These are phyloP conservation scores for Pollenia griseotomentosa DNA, from an alignment of 2,888 invertebrate species.

Conservation along the genomic window DNA sequence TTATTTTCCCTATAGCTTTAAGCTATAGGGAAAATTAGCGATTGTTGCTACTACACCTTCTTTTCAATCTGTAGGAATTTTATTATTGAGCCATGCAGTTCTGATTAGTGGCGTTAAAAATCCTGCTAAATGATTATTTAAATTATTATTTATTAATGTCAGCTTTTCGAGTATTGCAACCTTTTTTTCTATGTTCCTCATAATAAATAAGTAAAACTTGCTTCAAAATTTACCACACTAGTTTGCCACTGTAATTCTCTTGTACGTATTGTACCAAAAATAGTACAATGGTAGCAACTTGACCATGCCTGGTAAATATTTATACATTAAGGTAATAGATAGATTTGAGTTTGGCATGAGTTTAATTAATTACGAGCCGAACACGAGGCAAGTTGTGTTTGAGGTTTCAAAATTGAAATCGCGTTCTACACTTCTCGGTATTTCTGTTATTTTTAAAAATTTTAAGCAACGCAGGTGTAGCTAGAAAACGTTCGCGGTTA, in stretches of 20 bases:
- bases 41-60: too few species aligned
- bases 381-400: conserved; percentile 64
- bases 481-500: conserved; percentile 38
- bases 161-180: too few species aligned
- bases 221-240: too few species aligned
- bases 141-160: too few species aligned
- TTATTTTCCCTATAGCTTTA: too few species aligned
- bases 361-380: conserved; percentile 66
- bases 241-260: background rate
- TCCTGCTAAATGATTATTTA: too few species aligned
- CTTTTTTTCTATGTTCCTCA: too few species aligned
- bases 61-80: too few species aligned
- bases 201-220: too few species aligned
- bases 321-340: background rate
- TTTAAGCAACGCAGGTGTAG: conserved; percentile 63
- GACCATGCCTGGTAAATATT: conserved; percentile 1
- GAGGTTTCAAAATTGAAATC: conserved; percentile 31
- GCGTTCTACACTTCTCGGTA: conserved; percentile 28
- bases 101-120: too few species aligned
- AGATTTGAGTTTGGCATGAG: conserved; percentile 28
- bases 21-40: too few species aligned
- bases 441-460: background rate
- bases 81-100: too few species aligned
- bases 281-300: background rate
- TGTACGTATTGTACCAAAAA: background rate